phyloP scores from a whole-genome alignment of 2,113 vertebrate species.

The Okapia johnstoni region DNA sequence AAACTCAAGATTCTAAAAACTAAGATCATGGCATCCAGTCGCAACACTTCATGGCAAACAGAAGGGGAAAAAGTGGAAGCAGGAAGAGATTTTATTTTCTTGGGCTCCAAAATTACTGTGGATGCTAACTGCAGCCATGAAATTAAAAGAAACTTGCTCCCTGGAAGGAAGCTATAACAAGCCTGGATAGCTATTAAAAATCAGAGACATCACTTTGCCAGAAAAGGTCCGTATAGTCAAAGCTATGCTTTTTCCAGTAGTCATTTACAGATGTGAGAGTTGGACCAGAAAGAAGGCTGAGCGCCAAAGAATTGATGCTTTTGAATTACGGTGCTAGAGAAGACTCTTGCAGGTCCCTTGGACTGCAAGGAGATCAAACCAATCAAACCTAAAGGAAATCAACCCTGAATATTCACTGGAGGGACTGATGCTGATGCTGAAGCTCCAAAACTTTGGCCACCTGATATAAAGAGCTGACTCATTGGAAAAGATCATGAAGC shows the following conservation, averaged over 20 bases:
- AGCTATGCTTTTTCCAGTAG: not conserved
- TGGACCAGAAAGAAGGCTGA: not conserved
- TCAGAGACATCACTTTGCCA: not conserved
- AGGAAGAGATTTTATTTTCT: not conserved
- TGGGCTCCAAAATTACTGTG: not conserved
- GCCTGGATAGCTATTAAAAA: not conserved
- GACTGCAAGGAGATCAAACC: not conserved
- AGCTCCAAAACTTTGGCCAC: not conserved
- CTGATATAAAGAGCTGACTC: not conserved
- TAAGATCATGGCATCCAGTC: not conserved
- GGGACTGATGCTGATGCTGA: not conserved
- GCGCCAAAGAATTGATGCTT: not conserved
- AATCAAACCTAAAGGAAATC: not conserved
- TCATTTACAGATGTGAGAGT: not conserved
- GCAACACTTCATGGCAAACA: not conserved
- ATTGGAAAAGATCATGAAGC: not conserved
- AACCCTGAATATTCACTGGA: not conserved
- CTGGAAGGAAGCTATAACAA: not conserved
- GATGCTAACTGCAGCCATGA: not conserved
- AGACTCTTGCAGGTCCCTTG: fast-evolving
- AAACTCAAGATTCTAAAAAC: not conserved
- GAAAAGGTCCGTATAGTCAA: not conserved
- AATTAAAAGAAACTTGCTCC: not conserved
- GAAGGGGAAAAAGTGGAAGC: not conserved
- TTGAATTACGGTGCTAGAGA: not conserved